Evolutionary conservation across 2,888 invertebrate species (phyloP), one percentile per base, ranked within the genome.

Genomic region (Cataglyphis livida): DNA sequence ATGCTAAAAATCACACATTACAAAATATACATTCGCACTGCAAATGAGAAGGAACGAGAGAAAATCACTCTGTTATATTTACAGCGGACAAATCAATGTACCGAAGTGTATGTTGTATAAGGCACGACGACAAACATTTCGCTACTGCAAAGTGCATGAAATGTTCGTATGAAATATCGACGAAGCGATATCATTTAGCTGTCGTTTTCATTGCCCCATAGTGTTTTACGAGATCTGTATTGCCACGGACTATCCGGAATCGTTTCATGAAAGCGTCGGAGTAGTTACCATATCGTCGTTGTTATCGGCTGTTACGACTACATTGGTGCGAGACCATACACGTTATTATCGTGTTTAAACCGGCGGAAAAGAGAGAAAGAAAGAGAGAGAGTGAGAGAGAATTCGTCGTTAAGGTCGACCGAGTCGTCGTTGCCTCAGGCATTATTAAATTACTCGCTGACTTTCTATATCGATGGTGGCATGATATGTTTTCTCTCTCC

Each of bases 371-470:
- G 51, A 51, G 51, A 51, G n/a, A 51, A n/a, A 51, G 9, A 51
- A 3, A 51, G 44, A 44, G 44, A 44, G 12, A 44, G 15, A 15
- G 44, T 15, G 44, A 44, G 44, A 44, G 44, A 0, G 15, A 44
- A 83, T 79, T 84, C 48, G 73, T 59, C 79, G 83, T 83, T 84
- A 83, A 84, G 74, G 61, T 65, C 38, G 61, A 25, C 35, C 41
- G n/a, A 75, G 35, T 64, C 41, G 82, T 54, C 59, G 32, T 9
- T 25, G 75, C 84, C 71, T 59, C 61, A n/a, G 66, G 78, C 83
- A 38, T 83, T 83, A 84, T 84, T 84, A 74, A 84, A 84, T 84
- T 84, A 84, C 70, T 62, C 64, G 51, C 25, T 65, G 81, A 65
- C 64, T 71, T 65, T 82, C 51, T 38, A 41, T 64, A 21, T 51